phyloP scores from a whole-genome alignment of 2,888 invertebrate species.

The Mellilla xanthometata region DNA sequence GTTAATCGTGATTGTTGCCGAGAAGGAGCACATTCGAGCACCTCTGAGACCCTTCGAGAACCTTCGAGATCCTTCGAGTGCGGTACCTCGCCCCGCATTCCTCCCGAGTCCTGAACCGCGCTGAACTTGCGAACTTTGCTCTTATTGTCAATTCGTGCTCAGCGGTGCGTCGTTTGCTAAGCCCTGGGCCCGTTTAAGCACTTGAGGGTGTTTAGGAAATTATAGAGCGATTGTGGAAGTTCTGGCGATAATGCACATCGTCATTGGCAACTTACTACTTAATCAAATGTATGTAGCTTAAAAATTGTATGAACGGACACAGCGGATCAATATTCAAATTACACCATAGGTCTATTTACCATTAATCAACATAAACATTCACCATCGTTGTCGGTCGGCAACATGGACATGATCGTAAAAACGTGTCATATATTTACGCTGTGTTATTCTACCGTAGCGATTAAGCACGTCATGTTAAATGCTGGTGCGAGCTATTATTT shows the following conservation, averaged over 20 bases:
- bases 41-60: conserved; percentile 11
- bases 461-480: conserved; percentile 44
- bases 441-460: conserved; percentile 39
- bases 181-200: conserved; percentile 62
- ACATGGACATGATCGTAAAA: conserved; percentile 12
- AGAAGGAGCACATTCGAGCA: conserved; percentile 44
- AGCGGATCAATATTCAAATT: too few species aligned
- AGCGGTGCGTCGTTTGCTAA: conserved; percentile 64
- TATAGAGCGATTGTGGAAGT: conserved; percentile 48
- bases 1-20: conserved; percentile 72
- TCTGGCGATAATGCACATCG: conserved; percentile 6
- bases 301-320: too few species aligned
- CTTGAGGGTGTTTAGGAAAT: conserved; percentile 54
- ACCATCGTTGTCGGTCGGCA: conserved; percentile 1
- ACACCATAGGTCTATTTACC: conserved; percentile 2
- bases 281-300: too few species aligned
- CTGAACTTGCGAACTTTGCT: conserved; percentile 70
- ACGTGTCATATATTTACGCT: conserved; percentile 20
- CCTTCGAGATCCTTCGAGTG: neutral
- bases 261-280: neutral
- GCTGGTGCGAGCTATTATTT: conserved; percentile 48
- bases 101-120: conserved; percentile 75
- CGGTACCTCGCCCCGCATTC: conserved; percentile 66
- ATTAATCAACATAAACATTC: conserved; percentile 7
- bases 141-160: conserved; percentile 81